A percentile compares a stretch with the other conserved stretches of the same genome.
Conservation (phyloP, 2,888 invertebrate genomes). For the Epirrhoe alternata region DNA sequence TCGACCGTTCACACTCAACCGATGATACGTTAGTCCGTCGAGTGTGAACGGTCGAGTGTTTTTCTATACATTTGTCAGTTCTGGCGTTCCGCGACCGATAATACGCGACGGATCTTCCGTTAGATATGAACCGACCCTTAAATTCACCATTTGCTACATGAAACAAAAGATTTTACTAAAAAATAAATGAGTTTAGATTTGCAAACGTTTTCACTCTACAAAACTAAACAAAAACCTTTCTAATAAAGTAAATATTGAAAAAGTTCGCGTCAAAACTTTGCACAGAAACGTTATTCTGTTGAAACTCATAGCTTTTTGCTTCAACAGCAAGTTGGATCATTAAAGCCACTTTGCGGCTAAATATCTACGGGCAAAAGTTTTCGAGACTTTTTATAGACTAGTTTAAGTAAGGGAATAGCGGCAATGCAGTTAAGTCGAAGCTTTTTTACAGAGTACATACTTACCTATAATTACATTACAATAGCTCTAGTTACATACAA, state of each 20-base stretch:
- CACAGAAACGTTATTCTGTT: slow-evolving; percentile 14
- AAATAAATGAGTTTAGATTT: not conserved
- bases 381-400: slow-evolving; percentile 17
- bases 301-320: slow-evolving; percentile 20
- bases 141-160: not conserved
- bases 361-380: slow-evolving; percentile 24
- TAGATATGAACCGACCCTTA: no score
- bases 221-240: slow-evolving; percentile 12
- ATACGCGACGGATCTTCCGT: no score
- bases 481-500: no score
- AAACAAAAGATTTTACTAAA: not conserved
- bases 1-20: no score
- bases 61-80: no score
- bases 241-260: slow-evolving; percentile 16
- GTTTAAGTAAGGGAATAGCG: slow-evolving; percentile 10
- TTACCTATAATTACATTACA: no score
- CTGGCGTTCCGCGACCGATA: no score
- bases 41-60: no score
- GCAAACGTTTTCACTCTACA: not conserved
- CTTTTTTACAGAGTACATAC: no score
- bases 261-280: slow-evolving; percentile 7
- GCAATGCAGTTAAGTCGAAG: slow-evolving; percentile 16
- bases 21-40: no score
- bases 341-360: slow-evolving; percentile 30
- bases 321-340: slow-evolving; percentile 27